Evolutionary conservation across 2,797 vertebrate genomes (phyloP), one percentile per base, ranked within the genome.

Genomic region (Geotrypetes seraphini): DNA sequence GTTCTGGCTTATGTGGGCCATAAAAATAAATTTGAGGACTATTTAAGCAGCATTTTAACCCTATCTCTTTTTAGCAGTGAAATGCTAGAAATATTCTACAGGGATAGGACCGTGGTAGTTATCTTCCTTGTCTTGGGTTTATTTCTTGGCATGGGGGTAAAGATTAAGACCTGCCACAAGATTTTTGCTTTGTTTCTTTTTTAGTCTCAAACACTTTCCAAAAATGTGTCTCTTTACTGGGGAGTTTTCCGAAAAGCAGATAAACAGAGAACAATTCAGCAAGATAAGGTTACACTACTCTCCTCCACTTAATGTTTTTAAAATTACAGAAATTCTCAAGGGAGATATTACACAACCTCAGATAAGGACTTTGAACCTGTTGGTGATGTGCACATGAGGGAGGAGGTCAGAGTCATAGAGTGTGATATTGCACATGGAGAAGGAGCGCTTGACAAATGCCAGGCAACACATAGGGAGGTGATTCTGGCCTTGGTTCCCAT

Each of bases 41-140:
- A 46, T 50, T 50, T n/a, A 42, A 53, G 35, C 42, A 63, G 44
- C 28, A 57, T 30, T 60, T 67, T n/a, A n/a, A n/a, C n/a, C n/a
- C n/a, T n/a, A n/a, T n/a, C n/a, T n/a, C n/a, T 7, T 47, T 29
- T 61, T 53, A 50, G 55, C 40, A 41, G 18, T 22, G 19, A 24
- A 33, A 36, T 29, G 42, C 47, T 17, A 16, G 66, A 51, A 40
- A 25, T 31, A 52, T 55, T 57, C 28, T 37, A 39, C 55, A 40
- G 22, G 10, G 1, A 15, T 48, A 42, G 50, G 33, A 50, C 38
- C 41, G 38, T 64, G 53, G 21, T 21, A 48, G 32, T 51, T 58
- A 34, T 37, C 42, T 55, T 59, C 46, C 39, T 32, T 34, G 16
- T 28, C 23, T 54, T 47, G 38, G 37, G 31, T 37, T 67, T 57